Base-by-base conservation (phyloP, 1,140 invertebrate genomes). In the Megathymus violae region DNA sequence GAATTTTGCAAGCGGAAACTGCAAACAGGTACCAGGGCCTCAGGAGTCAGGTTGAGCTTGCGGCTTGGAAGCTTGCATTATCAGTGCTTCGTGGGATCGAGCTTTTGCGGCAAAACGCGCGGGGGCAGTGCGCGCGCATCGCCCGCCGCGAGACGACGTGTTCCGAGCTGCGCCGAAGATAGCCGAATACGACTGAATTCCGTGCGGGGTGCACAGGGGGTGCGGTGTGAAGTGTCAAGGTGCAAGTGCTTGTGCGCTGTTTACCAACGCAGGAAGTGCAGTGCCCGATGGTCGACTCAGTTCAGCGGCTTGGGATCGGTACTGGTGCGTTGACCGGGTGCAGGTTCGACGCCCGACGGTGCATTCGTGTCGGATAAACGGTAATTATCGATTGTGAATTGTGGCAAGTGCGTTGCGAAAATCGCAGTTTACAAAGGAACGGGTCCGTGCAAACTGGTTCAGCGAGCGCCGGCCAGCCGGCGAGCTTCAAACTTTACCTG, bases 271-370 rank as follows among this genome's bases (percentile, higher is more conserved):
- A 41, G 48, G 19, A 22, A 62, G 61, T 60, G 62, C 43, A 58
- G 50, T 64, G 48, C 25, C 41, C 27, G 22, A 25, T 17, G 5
- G 27, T 17, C 17, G 43, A 58, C 52, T 31, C 6, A 47, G 62
- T 44, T 62, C 61, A 64, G 67, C 64, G 69, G 63, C 59, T 58
- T 47, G 51, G 70, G 72, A 70, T 69, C 69, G 60, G 67, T 74
- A 68, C 62, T 71, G 70, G 72, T 73, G 74, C 72, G 74, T 76
- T 73, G 76, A 79, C 77, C 75, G 76, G 67, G 44, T 61, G 73
- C 70, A 66, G 63, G 76, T 75, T 80, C 74, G 74, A 71, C 69
- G 76, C 62, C 67, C 71, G 64, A 65, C 60, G 44, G 54, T 61
- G 25, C 58, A 60, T 59, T 69, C 61, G 66, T 65, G 58, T 74